A percentile compares a stretch with the other conserved stretches of the same genome.
Conservation (phyloP, 2,888 invertebrate species). For the Eueremaeus valkanovi region DNA sequence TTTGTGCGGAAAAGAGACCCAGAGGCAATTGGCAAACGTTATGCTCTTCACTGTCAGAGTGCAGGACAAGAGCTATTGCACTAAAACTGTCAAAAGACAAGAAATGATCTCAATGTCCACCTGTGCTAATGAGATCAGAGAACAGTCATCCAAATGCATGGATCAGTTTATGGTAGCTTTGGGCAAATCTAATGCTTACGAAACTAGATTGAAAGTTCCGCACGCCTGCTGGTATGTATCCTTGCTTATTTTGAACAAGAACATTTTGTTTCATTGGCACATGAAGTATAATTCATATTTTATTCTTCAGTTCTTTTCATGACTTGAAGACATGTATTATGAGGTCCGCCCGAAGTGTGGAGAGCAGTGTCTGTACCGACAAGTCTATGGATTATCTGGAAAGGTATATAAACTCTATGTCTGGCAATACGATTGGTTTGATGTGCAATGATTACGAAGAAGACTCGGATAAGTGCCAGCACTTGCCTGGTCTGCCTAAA, state of each 20-base stretch:
- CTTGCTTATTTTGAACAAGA: not conserved
- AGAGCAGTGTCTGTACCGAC: not conserved
- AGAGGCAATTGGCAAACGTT: conserved; percentile 36
- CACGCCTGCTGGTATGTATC: conserved; percentile 36
- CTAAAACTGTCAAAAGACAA: not conserved
- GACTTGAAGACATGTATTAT: conserved; percentile 18
- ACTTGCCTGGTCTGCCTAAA: not conserved
- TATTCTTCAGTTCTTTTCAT: conserved; percentile 34
- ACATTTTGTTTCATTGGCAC: too few relatives aligned
- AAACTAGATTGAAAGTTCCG: conserved; percentile 11
- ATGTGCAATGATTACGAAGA: conserved; percentile 38
- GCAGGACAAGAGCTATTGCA: conserved; percentile 14
- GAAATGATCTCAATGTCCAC: conserved; percentile 6
- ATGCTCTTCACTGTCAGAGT: conserved; percentile 28
- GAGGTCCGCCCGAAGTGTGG: not conserved
- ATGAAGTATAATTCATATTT: not conserved
- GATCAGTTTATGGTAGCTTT: conserved; percentile 20
- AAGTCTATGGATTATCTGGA: conserved; percentile 12
- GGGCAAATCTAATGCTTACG: conserved; percentile 15
- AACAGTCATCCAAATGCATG: conserved; percentile 22
- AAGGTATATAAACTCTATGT: conserved; percentile 25
- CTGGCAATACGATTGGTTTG: conserved; percentile 35
- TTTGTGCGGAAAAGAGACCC: conserved; percentile 1
- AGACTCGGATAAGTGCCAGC: conserved; percentile 30
- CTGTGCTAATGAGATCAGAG: conserved; percentile 35